These are phyloP conservation scores for Syrmaticus mikado DNA, from an alignment of 2,113 vertebrate species.

Conservation along the genomic window DNA sequence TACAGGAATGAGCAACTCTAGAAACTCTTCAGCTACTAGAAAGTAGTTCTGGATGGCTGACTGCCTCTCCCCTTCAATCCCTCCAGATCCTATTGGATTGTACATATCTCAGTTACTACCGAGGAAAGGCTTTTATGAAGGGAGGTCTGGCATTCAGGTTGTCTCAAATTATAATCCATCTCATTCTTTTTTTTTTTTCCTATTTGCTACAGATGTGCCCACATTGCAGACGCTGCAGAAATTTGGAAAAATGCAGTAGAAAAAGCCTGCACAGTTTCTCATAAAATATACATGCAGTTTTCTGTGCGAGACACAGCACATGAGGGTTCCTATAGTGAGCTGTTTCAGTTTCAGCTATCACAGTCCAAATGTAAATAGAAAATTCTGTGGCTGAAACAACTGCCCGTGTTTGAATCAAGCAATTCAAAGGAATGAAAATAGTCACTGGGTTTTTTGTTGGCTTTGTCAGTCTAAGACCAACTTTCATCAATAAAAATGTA, in stretches of 20 bases:
- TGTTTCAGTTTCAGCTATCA: accelerated
- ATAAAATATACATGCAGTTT: neutral
- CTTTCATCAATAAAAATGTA: neutral
- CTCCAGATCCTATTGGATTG: neutral
- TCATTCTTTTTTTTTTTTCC: neutral
- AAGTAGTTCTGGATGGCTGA: neutral
- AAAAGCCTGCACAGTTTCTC: neutral
- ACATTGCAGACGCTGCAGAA: neutral
- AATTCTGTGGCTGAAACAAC: neutral
- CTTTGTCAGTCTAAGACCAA: neutral
- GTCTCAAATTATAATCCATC: neutral
- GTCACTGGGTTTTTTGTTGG: neutral
- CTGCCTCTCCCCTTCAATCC: neutral
- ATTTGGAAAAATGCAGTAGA: neutral
- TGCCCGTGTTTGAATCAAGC: neutral
- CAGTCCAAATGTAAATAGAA: neutral
- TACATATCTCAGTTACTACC: neutral
- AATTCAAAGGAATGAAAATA: neutral
- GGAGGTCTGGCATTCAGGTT: neutral
- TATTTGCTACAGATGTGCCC: neutral
- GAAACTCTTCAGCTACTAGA: neutral
- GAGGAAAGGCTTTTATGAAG: neutral
- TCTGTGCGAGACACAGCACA: accelerated
- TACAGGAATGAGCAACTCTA: neutral
- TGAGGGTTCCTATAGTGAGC: neutral